Conservation (phyloP, 2,888 invertebrate species). For the Orthonychiurus folsomi region DNA sequence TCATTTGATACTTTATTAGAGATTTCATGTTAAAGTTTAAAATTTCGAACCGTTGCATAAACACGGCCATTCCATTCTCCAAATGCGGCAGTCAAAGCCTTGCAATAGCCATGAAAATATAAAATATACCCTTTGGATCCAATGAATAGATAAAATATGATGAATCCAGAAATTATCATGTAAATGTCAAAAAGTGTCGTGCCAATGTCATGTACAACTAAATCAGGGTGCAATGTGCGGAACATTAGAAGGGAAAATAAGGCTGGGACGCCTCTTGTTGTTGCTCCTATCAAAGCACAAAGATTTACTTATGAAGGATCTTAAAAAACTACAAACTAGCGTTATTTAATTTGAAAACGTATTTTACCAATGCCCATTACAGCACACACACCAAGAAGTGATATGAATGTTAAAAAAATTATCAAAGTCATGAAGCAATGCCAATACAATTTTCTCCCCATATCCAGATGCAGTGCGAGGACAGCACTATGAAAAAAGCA, state of each 20-base stretch:
- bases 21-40: too few species aligned
- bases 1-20: too few species aligned
- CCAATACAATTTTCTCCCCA: not conserved
- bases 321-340: too few species aligned
- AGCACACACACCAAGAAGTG: too few species aligned
- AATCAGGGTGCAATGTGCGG: not conserved
- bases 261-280: not conserved
- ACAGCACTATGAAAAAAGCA: not conserved
- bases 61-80: conserved; percentile 28
- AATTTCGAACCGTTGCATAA: conserved; percentile 22
- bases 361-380: too few species aligned
- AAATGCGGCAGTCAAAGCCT: conserved; percentile 22
- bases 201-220: not conserved
- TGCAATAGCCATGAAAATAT: conserved; percentile 18
- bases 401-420: too few species aligned
- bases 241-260: not conserved
- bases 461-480: not conserved
- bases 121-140: not conserved
- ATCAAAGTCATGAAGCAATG: too few species aligned
- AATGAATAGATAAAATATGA: not conserved
- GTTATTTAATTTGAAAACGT: too few species aligned
- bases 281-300: not conserved
- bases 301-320: not conserved
- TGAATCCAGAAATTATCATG: not conserved
- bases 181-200: not conserved